Evolutionary conservation across 1,140 invertebrate genomes (phyloP), one percentile per base, ranked within the genome.

Genomic region (Globodera rostochiensis): DNA sequence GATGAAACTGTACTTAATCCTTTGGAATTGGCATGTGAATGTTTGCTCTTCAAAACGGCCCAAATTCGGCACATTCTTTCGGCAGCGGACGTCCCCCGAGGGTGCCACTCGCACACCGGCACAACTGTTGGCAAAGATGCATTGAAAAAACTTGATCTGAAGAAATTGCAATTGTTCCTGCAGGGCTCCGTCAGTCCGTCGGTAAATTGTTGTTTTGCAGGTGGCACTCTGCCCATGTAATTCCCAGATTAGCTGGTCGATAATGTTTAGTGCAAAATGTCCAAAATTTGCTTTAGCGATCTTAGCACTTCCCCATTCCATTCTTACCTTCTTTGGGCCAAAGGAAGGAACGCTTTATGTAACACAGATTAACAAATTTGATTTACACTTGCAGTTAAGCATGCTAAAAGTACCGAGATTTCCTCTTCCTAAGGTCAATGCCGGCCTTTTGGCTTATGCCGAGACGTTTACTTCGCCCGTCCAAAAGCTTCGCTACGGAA

Each of bases 121-220:
- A 6, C 57, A 19, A 69, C 70, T 70, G 49, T 64, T 19, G 85
- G 81, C 50, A 80, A 83, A 53, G 53, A 76, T 8, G 74, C 80
- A 25, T 49, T 87, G 21, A 73, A 74, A 6, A n/a, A 47, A 57
- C 50, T 86, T 15, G 85, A 86, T 64, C 25, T 86, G 15, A 86
- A 86, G 71, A 77, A 86, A 45, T 84, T 86, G 8, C 85, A 86
- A 75, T 77, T 80, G 13, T 84, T 86, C 13, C 74, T 86, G 50
- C 85, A 86, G 76, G 85, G 85, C 6, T 83, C 85, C 50, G 85
- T 86, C 76, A 81, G 79, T 73, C 86, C 85, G 21, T 87, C 85
- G 9, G 85, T 86, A 19, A 50, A 71, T 79, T 36, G 36, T 53
- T 66, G 13, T 69, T 15, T 46, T 47, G 11, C 8, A 36, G 36